Evolutionary conservation across 2,797 vertebrate species (phyloP).

Genomic region (Sebastes miniatus): DNA sequence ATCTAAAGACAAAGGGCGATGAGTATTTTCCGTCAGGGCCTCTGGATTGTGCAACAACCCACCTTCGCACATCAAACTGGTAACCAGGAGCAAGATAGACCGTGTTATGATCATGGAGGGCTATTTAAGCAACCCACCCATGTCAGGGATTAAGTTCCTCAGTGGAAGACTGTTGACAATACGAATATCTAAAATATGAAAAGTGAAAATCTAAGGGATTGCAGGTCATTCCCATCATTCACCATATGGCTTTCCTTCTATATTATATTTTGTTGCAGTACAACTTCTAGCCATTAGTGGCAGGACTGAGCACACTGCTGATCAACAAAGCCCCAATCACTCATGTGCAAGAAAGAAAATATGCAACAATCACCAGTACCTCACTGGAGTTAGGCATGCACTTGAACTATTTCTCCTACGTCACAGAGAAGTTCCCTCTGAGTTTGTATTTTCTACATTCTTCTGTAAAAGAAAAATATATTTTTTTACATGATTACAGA

Average conservation of each 20-base stretch:
- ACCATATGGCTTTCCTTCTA: background rate
- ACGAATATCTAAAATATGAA: background rate
- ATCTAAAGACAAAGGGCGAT: background rate
- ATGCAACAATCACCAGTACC: background rate
- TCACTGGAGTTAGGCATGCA: background rate
- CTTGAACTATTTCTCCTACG: background rate
- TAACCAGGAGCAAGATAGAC: background rate
- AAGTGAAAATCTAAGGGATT: background rate
- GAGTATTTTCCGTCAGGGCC: background rate
- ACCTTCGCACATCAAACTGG: background rate
- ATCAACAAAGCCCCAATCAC: background rate
- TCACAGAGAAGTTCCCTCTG: background rate
- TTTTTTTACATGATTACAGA: background rate
- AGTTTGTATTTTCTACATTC: background rate
- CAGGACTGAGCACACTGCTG: background rate
- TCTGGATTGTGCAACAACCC: background rate
- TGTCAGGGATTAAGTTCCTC: background rate
- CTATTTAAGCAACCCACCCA: background rate
- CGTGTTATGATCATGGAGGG: background rate
- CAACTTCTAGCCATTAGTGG: background rate
- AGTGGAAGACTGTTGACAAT: background rate
- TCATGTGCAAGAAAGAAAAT: background rate
- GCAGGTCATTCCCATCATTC: background rate
- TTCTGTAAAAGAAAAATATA: background rate
- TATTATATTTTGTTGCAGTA: background rate